Evolutionary conservation across 2,888 invertebrate genomes (phyloP).

Genomic region (Brenthis ino): DNA sequence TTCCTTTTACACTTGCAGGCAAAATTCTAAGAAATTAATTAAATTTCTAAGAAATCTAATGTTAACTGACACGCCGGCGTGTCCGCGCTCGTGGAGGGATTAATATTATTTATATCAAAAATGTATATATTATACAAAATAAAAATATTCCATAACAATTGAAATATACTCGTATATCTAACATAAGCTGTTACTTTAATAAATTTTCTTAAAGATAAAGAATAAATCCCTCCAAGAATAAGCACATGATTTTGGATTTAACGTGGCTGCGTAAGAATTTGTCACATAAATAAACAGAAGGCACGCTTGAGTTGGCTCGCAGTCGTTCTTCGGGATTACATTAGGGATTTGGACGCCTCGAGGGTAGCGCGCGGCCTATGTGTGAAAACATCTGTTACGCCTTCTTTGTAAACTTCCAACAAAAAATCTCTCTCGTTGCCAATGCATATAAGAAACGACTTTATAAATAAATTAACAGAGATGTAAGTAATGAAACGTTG

Average conservation of each 20-base stretch:
- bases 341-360: constrained; percentile 71
- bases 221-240: constrained; percentile 54
- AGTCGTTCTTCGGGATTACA: constrained; percentile 76
- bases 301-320: constrained; percentile 69
- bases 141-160: neutral
- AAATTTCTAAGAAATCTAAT: neutral
- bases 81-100: too few relatives aligned
- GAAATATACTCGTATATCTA: neutral
- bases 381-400: constrained; percentile 79
- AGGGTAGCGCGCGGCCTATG: constrained; percentile 56
- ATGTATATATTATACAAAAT: neutral
- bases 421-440: constrained; percentile 51
- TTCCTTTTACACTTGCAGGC: too few relatives aligned
- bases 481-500: constrained; percentile 27
- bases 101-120: too few relatives aligned
- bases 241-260: constrained; percentile 69
- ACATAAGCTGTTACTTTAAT: constrained; percentile 9
- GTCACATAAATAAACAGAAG: constrained; percentile 80
- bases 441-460: constrained; percentile 21
- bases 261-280: constrained; percentile 73
- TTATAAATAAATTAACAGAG: constrained; percentile 29
- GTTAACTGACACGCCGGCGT: too few relatives aligned
- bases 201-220: constrained; percentile 28
- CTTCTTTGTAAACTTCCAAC: constrained; percentile 59
- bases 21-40: neutral